Base-by-base conservation (phyloP, 2,113 vertebrate species). In the Bungarus multicinctus region DNA sequence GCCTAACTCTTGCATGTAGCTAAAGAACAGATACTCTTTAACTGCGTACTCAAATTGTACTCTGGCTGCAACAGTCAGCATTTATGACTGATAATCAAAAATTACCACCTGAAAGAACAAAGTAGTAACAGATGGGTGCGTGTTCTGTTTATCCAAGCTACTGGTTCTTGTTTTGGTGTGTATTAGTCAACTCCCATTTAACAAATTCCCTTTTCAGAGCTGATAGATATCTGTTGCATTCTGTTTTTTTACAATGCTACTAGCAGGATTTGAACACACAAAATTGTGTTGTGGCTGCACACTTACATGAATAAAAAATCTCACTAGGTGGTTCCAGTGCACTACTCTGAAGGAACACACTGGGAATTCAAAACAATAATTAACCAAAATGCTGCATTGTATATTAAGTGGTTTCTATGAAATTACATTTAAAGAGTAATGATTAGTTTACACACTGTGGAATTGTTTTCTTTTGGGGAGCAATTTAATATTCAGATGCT, bases 401-500 rank as follows among this genome's bases (percentile, higher is more conserved):
- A 92, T 89, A 85, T 94, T 96, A 96, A 97, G 95, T 97, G 96
- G 94, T 96, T 97, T 97, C 97, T 97, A 93, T 96, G 97, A 97
- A 97, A 97, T 94, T 94, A 93, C 95, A 81, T 95, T 92, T 94
- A 96, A 94, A 97, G 96, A 96, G 91, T 94, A 95, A 96, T 94
- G 88, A 93, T 96, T 96, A 96, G 96, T 97, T 97, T 95, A 97
- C 96, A 96, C 96, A 94, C 95, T 95, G 95, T 96, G 95, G 95
- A 96, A 88, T 53, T 95, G 93, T 97, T 96, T 53, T 94, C 89
- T 92, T 96, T 97, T 95, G 94, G 95, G 95, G 96, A 95, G 94
- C 95, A 94, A 93, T 94, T 94, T 95, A 91, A 86, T 91, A 88
- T 45, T 94, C 87, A 95, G 93, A 60, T 90, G 87, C 95, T 52